These are phyloP conservation scores for Enoplosus armatus DNA, from an alignment of 2,797 vertebrate species.

Conservation along the genomic window DNA sequence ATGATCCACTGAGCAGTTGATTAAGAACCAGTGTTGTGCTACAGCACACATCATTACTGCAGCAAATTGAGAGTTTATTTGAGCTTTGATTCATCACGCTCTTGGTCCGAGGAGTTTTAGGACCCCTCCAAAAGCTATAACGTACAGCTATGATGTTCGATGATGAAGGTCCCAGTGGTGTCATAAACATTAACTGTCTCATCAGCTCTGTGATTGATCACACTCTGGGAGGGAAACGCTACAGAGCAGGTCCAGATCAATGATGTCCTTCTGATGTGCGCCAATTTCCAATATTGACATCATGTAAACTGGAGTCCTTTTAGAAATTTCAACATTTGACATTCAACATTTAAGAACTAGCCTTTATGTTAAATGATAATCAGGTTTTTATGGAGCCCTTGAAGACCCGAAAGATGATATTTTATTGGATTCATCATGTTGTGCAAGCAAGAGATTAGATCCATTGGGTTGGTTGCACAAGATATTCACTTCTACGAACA, in stretches of 20 bases:
- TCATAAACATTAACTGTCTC: conserved; percentile 32
- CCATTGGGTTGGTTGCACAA: too few relatives aligned
- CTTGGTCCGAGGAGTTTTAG: background rate
- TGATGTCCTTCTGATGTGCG: conserved; percentile 1
- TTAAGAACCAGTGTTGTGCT: conserved; percentile 7
- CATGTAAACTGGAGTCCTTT: background rate
- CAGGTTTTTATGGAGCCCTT: too few relatives aligned
- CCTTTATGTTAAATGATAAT: too few relatives aligned
- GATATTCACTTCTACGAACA: too few relatives aligned
- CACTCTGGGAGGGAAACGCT: background rate
- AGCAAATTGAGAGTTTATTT: background rate
- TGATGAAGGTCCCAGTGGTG: conserved; percentile 17
- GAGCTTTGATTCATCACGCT: conserved; percentile 3
- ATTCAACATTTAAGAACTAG: too few relatives aligned
- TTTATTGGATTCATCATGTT: too few relatives aligned
- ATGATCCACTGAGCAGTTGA: conserved; percentile 12
- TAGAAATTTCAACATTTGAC: too few relatives aligned
- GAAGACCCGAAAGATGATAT: too few relatives aligned
- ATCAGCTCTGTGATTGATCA: conserved; percentile 41
- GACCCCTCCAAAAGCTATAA: conserved; percentile 20
- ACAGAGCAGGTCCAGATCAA: background rate
- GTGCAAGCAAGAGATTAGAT: too few relatives aligned
- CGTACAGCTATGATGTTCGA: conserved; percentile 15
- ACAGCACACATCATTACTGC: background rate
- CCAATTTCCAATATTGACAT: background rate